These are phyloP conservation scores for Achroia grisella DNA, from an alignment of 1,140 invertebrate species.

Conservation along the genomic window DNA sequence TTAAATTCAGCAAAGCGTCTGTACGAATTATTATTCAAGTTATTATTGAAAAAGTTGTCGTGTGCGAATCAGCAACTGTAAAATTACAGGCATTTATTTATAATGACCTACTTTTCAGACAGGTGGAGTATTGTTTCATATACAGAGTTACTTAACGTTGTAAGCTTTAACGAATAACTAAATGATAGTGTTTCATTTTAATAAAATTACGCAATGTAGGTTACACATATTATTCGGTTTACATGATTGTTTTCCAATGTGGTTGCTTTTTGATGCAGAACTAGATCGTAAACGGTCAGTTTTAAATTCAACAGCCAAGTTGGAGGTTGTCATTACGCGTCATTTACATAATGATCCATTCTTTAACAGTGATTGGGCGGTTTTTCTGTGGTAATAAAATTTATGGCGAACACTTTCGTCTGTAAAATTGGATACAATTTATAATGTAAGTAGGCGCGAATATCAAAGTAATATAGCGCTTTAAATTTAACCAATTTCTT, in stretches of 20 bases:
- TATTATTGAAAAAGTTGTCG: background rate
- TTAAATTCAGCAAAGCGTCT: constrained; percentile 2
- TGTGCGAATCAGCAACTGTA: background rate
- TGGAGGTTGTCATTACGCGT: constrained; percentile 11
- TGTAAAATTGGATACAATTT: constrained; percentile 11
- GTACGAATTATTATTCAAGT: background rate
- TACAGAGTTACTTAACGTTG: background rate
- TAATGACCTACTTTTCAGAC: constrained; percentile 17
- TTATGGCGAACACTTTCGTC: constrained; percentile 13
- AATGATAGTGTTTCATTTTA: constrained; percentile 3
- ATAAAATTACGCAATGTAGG: background rate
- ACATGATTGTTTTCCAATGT: background rate
- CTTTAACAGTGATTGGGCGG: constrained; percentile 20
- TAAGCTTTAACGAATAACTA: background rate
- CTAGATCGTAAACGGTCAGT: constrained; percentile 11
- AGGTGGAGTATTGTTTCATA: constrained; percentile 20
- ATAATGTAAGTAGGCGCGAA: constrained; percentile 25
- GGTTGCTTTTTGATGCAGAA: background rate
- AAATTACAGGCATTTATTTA: constrained; percentile 13
- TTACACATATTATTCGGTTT: background rate
- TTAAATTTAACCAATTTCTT: constrained; percentile 5
- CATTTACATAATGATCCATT: constrained; percentile 39
- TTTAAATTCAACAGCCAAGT: constrained; percentile 4
- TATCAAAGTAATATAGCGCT: constrained; percentile 18
- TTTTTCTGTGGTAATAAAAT: constrained; percentile 19